Evolutionary conservation across 2,113 vertebrate species (phyloP).

Genomic region (Planiliza haematocheilus): DNA sequence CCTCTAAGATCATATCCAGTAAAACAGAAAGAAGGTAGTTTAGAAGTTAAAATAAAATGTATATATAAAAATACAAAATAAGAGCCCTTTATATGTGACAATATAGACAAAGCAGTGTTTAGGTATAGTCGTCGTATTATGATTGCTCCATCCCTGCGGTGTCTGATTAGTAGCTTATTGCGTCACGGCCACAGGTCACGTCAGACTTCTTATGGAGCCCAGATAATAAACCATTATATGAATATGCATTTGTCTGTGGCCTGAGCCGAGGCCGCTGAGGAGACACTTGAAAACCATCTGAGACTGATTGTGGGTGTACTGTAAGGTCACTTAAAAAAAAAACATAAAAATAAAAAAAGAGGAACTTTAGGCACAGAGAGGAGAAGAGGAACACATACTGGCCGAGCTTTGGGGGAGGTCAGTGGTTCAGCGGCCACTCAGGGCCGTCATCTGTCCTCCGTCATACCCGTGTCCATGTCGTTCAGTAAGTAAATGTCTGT

Average conservation of each 20-base stretch:
- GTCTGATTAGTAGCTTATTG: not conserved
- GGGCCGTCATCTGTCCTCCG: constrained; percentile 58
- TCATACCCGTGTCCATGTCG: constrained; percentile 77
- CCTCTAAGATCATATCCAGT: not conserved
- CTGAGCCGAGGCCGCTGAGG: not conserved
- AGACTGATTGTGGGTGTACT: not conserved
- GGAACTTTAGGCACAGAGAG: constrained; percentile 39
- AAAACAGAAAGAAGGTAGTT: not conserved
- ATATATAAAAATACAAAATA: constrained; percentile 4
- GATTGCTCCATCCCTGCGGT: not conserved
- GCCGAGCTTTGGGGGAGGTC: constrained; percentile 24
- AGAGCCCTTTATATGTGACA: not conserved
- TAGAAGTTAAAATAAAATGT: not conserved
- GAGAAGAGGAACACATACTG: constrained; percentile 43
- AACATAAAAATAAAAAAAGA: no score
- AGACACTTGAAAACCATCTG: not conserved
- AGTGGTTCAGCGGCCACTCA: not conserved
- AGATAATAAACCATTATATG: constrained; percentile 7
- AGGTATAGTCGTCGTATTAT: not conserved
- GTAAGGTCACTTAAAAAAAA: constrained; percentile 58
- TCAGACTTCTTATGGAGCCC: not conserved
- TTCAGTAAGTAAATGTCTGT: constrained; percentile 89
- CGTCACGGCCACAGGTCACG: not conserved
- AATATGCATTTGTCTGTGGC: no score
- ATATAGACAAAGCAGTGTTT: not conserved